These are phyloP conservation scores for Ornithoptera priamus DNA, from an alignment of 2,888 invertebrate genomes.

Conservation along the genomic window DNA sequence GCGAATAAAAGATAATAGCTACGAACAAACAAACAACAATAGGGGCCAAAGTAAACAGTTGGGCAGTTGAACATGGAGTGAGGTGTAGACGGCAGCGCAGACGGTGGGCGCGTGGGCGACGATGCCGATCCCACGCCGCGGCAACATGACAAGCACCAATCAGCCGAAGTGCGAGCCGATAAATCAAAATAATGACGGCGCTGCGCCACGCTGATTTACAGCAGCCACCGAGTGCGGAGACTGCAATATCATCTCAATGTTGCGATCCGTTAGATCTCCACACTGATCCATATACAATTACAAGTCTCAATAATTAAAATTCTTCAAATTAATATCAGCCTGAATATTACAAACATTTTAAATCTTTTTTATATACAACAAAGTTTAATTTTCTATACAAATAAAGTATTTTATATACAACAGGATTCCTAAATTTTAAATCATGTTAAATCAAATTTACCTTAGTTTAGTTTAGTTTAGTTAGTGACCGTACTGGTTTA, in stretches of 20 bases:
- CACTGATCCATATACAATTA: too few relatives aligned
- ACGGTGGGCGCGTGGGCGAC: slow-evolving; percentile 32
- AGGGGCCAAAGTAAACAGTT: slow-evolving; percentile 18
- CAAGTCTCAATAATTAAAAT: too few relatives aligned
- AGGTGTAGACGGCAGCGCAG: slow-evolving; percentile 33
- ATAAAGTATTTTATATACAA: too few relatives aligned
- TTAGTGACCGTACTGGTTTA: too few relatives aligned
- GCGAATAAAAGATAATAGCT: not conserved
- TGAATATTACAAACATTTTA: too few relatives aligned
- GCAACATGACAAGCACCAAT: slow-evolving; percentile 31
- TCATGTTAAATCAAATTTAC: too few relatives aligned
- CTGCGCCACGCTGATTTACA: slow-evolving; percentile 33
- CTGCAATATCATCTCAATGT: not conserved
- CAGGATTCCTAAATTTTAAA: too few relatives aligned
- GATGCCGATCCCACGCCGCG: slow-evolving; percentile 13
- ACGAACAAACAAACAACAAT: slow-evolving; percentile 5
- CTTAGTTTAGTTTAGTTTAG: too few relatives aligned
- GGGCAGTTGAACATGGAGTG: not conserved
- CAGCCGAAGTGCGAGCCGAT: slow-evolving; percentile 32
- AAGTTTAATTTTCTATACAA: too few relatives aligned
- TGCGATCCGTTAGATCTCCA: not conserved
- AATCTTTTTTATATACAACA: too few relatives aligned
- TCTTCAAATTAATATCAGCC: too few relatives aligned
- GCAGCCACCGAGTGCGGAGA: not conserved
- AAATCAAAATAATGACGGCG: slow-evolving; percentile 37